Base-by-base conservation (phyloP, 2,888 invertebrate genomes). In the Sphaerophoria rueppellii region DNA sequence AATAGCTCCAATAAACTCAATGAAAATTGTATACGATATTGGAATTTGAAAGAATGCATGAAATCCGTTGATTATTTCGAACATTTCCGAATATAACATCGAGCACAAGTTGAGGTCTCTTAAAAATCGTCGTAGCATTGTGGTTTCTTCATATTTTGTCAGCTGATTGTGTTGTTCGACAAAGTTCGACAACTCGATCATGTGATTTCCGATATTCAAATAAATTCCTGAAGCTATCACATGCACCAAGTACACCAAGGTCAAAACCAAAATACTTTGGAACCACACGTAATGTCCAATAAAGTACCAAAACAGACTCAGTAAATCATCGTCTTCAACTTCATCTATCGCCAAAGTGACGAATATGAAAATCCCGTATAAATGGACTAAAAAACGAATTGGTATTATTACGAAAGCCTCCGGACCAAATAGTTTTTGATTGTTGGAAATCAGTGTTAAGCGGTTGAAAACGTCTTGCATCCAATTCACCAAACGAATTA, bases 171-270 rank as follows among this genome's bases (percentile, higher is more conserved):
- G 9, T 11, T 34, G 35, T 16, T 50, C 50, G 4, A 50, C 3
- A 6, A 35, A 2, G 35, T 16, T 50, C 1, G 2, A 3, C 5
- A 65, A 6, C 6, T 6, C 2, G 2, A 24, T 4, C 16, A 65
- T 65, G 16, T 16, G 16, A 0, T 65, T 50, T 65, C 50, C 65
- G 4, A 65, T 65, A 50, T 65, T 50, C 35, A 65, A 2, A 24
- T 50, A 65, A 0, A 65, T 37, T 50, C 50, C 65, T 12, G 65
- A 2, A 4, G 11, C 1, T 35, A 16, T 50, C 0, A 50, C 9
- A 43, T 65, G 16, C 11, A 6, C 35, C 50, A 50, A 35, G 7
- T 37, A 16, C 0, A 65, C 50, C 6, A 65, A 37, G 37, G 37
- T 35, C 35, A 65, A 37, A 0, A 65, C 37, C 6, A 65, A 0